A percentile compares a stretch with the other conserved stretches of the same genome.
These are phyloP conservation scores for Sphaerodactylus townsendi DNA, from an alignment of 2,113 vertebrate genomes.

Conservation along the genomic window DNA sequence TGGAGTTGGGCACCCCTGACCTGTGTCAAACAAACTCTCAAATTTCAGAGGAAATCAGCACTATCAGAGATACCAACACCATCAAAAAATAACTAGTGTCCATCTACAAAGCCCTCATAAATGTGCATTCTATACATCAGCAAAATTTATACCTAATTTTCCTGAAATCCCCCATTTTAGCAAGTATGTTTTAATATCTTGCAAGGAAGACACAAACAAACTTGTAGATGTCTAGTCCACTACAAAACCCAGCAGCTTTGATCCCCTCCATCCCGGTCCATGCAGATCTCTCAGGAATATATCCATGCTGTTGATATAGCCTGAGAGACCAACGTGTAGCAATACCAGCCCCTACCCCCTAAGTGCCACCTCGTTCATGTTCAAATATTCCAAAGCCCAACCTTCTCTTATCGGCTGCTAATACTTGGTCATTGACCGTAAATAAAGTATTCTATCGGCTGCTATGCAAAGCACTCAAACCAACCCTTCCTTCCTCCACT, in stretches of 20 bases:
- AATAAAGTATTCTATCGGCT: no score
- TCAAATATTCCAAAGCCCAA: not conserved
- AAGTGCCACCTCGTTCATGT: no score
- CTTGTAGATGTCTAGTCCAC: not conserved
- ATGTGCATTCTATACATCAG: not conserved
- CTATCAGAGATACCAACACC: not conserved
- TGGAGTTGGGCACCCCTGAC: no score
- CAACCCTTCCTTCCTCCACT: not conserved
- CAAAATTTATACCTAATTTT: not conserved
- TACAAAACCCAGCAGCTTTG: no score
- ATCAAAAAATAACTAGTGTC: no score
- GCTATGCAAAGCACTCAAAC: not conserved
- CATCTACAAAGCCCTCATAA: not conserved
- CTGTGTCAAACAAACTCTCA: not conserved
- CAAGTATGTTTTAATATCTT: not conserved
- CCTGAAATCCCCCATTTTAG: no score
- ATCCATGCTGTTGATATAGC: not conserved
- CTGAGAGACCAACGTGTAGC: not conserved
- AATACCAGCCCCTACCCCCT: no score
- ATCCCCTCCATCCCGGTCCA: not conserved
- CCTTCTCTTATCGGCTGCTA: not conserved
- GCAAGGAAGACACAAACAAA: not conserved
- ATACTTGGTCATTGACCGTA: no score
- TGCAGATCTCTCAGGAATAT: not conserved
- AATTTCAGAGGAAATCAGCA: not conserved